Evolutionary conservation across 2,888 invertebrate species (phyloP), one percentile per base, ranked within the genome.

Genomic region (Hypomecis punctinalis): DNA sequence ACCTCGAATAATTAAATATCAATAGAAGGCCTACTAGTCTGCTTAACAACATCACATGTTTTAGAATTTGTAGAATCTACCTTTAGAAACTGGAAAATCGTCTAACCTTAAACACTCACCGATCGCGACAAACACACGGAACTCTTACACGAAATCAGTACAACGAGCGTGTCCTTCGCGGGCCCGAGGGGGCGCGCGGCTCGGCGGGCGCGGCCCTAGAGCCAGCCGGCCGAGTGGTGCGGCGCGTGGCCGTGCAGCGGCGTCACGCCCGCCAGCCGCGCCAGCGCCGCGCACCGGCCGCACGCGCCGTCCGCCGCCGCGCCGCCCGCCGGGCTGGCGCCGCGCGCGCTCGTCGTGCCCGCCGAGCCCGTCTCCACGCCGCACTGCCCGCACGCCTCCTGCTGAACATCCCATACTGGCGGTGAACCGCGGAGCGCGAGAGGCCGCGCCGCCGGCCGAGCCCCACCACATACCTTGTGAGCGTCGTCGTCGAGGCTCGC

Each of bases 181-280:
- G 47, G 13, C 33, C 7, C 33, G 7, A 7, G 11, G 43, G 5
- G 43, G n/a, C 9, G 11, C 13, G 8, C 8, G 10, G 10, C 0
- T 10, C 11, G 35, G 55, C 37, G 57, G 61, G 45, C 46, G 49
- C 73, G 23, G 5, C 6, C 78, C 60, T 90, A 95, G 71, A 95
- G 94, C 96, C 96, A 96, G 73, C 96, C 96, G 55, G 95, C 93
- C 69, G 95, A 94, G 79, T 94, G 94, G 77, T 90, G 91, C 79
- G 90, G 91, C 84, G 95, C 95, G 88, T 96, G 96, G 0, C 96
- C 96, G 86, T 95, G 95, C 76, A 96, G 93, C 74, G 96, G 96
- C 81, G 96, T 96, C 70, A 96, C 95, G 70, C 96, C 96, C 11
- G 96, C 95, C 76, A 96, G 91, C 82, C 95, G 94, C 72, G 95